phyloP scores from a whole-genome alignment of 2,113 vertebrate species.

The Gulo gulo region DNA sequence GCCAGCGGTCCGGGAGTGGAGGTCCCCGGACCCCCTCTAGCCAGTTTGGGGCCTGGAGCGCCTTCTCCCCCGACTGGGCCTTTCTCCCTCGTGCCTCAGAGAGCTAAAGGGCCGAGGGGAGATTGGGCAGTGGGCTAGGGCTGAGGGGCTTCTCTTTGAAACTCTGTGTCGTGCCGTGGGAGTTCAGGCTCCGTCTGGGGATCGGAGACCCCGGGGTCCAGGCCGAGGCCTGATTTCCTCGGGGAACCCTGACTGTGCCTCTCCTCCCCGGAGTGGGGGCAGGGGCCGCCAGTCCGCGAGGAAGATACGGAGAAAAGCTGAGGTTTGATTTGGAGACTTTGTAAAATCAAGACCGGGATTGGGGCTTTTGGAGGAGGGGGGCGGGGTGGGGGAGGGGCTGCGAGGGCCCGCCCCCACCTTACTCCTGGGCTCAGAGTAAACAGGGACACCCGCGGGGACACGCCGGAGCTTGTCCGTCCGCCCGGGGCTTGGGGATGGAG shows the following conservation, averaged over 20 bases:
- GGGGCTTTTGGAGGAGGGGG: conserved; percentile 31
- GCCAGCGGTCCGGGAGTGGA: not conserved
- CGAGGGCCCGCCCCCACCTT: conserved; percentile 56
- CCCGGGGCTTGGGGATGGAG: conserved; percentile 51
- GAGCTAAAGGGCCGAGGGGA: not conserved
- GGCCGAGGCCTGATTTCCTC: not conserved
- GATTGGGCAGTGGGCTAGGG: conserved; percentile 3
- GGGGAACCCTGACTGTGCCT: not conserved
- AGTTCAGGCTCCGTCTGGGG: not conserved
- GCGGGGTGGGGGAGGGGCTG: conserved; percentile 46
- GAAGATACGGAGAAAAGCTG: conserved; percentile 32
- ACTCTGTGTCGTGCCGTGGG: not conserved
- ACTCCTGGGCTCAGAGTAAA: conserved; percentile 48
- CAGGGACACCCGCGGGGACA: conserved; percentile 73
- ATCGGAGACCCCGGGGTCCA: not conserved
- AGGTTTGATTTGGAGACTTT: conserved; percentile 60
- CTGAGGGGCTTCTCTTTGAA: not conserved
- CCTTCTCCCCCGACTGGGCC: not conserved
- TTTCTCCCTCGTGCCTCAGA: not conserved
- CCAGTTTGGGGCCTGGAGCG: not conserved
- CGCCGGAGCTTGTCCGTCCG: conserved; percentile 59
- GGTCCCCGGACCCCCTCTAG: not conserved
- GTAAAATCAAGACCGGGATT: not conserved
- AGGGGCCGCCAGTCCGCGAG: not conserved
- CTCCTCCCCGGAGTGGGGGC: not conserved